These are phyloP conservation scores for Pararge aegeria DNA, from an alignment of 1,140 invertebrate species.

Conservation along the genomic window DNA sequence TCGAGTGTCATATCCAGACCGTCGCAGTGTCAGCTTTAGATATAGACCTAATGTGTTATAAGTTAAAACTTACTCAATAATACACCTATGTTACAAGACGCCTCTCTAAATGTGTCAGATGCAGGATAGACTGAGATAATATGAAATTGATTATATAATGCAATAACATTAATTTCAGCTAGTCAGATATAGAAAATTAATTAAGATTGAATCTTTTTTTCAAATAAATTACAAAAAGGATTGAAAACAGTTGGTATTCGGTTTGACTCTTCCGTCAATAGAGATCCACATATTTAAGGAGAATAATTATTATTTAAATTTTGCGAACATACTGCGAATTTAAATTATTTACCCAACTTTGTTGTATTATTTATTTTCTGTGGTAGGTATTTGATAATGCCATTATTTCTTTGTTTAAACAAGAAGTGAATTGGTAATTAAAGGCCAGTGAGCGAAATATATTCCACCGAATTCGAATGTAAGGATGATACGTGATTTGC, in stretches of 20 bases:
- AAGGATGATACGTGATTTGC: background rate
- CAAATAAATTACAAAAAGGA: no score
- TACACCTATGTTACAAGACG: no score
- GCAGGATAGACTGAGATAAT: no score
- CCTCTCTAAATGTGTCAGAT: no score
- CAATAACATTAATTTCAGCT: no score
- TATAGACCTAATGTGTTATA: slow-evolving; percentile 40
- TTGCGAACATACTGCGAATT: background rate
- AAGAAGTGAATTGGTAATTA: slow-evolving; percentile 1
- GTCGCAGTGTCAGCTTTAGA: slow-evolving; percentile 53
- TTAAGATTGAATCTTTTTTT: no score
- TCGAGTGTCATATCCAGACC: slow-evolving; percentile 41
- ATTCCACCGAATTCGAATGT: background rate
- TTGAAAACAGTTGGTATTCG: no score
- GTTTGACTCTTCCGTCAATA: no score
- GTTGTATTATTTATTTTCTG: background rate
- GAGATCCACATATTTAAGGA: no score
- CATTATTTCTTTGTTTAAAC: slow-evolving; percentile 9
- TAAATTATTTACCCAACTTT: background rate
- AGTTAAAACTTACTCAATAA: background rate
- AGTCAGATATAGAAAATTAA: no score
- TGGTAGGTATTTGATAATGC: background rate
- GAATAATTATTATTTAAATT: background rate
- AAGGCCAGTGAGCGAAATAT: background rate
- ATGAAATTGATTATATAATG: no score